These are phyloP conservation scores for Argyrosomus regius DNA, from an alignment of 2,797 vertebrate genomes.

Conservation along the genomic window DNA sequence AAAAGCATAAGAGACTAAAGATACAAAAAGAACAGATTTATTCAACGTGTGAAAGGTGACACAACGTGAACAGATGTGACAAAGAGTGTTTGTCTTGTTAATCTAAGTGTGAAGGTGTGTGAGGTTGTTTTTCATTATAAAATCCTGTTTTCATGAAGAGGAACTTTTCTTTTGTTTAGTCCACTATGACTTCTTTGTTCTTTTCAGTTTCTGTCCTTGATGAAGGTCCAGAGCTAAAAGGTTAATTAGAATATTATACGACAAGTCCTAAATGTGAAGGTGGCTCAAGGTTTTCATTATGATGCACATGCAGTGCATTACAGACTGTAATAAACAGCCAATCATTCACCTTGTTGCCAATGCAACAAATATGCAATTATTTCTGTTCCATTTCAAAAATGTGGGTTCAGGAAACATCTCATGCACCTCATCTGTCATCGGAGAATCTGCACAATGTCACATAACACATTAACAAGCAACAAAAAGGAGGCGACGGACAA, in stretches of 20 bases:
- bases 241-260: not conserved
- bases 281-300: slow-evolving; percentile 5
- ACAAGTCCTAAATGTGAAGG: not conserved
- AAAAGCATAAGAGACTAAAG: not conserved
- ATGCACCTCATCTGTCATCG: slow-evolving; percentile 1
- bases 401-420: not conserved
- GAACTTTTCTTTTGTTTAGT: slow-evolving; percentile 1
- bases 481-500: no score
- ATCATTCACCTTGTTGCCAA: not conserved
- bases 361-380: not conserved
- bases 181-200: not conserved
- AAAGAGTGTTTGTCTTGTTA: not conserved
- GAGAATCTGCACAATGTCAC: not conserved
- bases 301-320: not conserved
- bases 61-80: not conserved
- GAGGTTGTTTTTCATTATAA: not conserved
- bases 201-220: not conserved
- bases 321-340: not conserved
- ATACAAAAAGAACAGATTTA: not conserved
- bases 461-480: not conserved
- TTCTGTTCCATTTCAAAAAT: not conserved
- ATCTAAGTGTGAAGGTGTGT: not conserved
- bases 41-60: not conserved
- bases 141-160: not conserved
- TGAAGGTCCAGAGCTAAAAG: not conserved